These are phyloP conservation scores for Clarias macrocephalus DNA, from an alignment of 2,113 vertebrate species.

Conservation along the genomic window DNA sequence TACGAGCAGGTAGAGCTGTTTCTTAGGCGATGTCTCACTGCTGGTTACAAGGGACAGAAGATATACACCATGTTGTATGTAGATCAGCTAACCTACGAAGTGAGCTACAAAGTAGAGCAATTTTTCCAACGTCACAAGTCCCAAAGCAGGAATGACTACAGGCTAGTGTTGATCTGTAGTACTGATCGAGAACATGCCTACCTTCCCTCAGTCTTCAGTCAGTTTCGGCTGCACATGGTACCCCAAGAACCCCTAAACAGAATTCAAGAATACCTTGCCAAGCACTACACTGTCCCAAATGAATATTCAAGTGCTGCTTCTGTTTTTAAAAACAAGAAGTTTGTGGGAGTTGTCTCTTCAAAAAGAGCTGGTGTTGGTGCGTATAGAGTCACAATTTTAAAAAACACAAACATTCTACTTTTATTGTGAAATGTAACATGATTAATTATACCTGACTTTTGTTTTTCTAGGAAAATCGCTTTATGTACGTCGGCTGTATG, in stretches of 20 bases:
- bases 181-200: conserved; percentile 83
- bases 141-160: conserved; percentile 70
- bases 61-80: conserved; percentile 86
- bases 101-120: conserved; percentile 79
- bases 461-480: conserved; percentile 87
- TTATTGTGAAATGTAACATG: neutral
- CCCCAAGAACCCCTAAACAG: conserved; percentile 69
- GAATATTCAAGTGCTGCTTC: conserved; percentile 71
- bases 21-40: conserved; percentile 82
- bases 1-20: conserved; percentile 88
- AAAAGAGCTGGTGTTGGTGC: conserved; percentile 88
- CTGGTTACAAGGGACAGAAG: conserved; percentile 65
- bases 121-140: conserved; percentile 78
- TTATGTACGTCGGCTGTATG: conserved; percentile 81
- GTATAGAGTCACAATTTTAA: conserved; percentile 49
- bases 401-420: neutral
- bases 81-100: conserved; percentile 86
- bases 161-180: conserved; percentile 83
- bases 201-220: conserved; percentile 89
- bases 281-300: conserved; percentile 74
- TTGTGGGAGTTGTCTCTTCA: conserved; percentile 86
- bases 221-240: conserved; percentile 80
- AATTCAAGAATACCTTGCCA: conserved; percentile 79
- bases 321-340: conserved; percentile 77
- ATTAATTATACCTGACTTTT: neutral